Evolutionary conservation across 2,113 vertebrate genomes (phyloP).

Genomic region (Sylvietta virens): DNA sequence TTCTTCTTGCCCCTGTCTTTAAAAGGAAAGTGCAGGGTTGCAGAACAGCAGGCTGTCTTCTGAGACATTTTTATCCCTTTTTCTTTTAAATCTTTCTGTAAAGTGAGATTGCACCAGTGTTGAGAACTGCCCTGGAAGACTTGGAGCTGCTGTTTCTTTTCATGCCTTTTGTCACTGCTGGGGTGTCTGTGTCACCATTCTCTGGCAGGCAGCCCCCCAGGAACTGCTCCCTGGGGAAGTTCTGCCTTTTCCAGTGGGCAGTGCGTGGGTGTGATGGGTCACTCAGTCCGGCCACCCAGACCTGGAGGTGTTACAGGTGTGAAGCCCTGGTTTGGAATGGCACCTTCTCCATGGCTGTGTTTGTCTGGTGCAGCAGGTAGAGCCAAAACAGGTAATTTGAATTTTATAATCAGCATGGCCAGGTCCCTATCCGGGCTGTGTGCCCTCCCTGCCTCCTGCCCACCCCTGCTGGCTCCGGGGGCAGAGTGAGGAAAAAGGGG

Average conservation of each 20-base stretch:
- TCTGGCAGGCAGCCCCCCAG: background rate
- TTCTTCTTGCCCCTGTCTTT: background rate
- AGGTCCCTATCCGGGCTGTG: background rate
- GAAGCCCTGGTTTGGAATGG: background rate
- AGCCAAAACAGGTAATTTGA: background rate
- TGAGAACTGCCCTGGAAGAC: background rate
- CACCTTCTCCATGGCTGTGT: background rate
- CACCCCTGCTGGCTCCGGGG: background rate
- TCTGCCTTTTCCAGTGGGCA: background rate
- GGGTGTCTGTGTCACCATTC: rapidly evolving
- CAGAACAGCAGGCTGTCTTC: background rate
- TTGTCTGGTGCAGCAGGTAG: background rate
- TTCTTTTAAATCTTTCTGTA: background rate
- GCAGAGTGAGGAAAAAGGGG: background rate
- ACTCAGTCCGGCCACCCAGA: background rate
- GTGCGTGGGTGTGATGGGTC: rapidly evolving
- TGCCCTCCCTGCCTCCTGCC: background rate
- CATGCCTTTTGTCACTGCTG: background rate
- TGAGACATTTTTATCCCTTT: rapidly evolving
- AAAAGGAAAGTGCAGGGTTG: background rate
- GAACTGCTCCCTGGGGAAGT: background rate
- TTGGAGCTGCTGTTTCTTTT: background rate
- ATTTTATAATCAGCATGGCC: background rate
- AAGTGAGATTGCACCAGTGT: background rate
- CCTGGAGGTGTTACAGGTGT: too few relatives aligned